phyloP scores from a whole-genome alignment of 2,888 invertebrate genomes.

The Cremastinae sp. region DNA sequence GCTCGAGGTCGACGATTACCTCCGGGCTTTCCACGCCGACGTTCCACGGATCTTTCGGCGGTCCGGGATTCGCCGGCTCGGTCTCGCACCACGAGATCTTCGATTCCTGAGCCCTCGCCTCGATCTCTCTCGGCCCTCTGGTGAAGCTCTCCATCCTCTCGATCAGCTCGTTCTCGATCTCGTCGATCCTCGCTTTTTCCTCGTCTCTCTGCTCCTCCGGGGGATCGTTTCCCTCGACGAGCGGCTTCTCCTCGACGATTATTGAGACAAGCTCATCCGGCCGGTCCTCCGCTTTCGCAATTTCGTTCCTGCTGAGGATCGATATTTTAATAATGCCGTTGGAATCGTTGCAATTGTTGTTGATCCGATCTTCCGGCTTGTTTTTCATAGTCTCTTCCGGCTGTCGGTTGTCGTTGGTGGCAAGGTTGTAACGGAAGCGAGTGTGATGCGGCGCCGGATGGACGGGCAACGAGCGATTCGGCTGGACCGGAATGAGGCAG shows the following conservation, averaged over 20 bases:
- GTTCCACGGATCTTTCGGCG: constrained; percentile 18
- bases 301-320: background rate
- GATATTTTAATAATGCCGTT: constrained; percentile 11
- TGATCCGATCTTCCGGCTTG: too few relatives aligned
- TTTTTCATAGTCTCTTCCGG: too few relatives aligned
- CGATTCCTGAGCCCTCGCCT: background rate
- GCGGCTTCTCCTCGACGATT: background rate
- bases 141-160: constrained; percentile 6
- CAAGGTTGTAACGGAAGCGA: constrained; percentile 45
- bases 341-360: too few relatives aligned
- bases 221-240: background rate
- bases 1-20: too few relatives aligned
- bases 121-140: background rate
- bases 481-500: constrained; percentile 73
- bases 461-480: constrained; percentile 75
- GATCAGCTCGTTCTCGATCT: background rate
- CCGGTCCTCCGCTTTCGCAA: too few relatives aligned
- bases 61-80: background rate
- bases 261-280: too few relatives aligned
- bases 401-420: too few relatives aligned
- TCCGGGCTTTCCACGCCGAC: background rate
- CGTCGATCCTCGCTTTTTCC: constrained; percentile 5
- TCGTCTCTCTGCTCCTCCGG: background rate
- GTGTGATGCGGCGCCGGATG: constrained; percentile 72
- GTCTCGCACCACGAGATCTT: background rate